Percentiles rank a stretch among this genome's conserved stretches.
Conservation (phyloP, 2,888 invertebrate genomes). For the Anoncus sp. region DNA sequence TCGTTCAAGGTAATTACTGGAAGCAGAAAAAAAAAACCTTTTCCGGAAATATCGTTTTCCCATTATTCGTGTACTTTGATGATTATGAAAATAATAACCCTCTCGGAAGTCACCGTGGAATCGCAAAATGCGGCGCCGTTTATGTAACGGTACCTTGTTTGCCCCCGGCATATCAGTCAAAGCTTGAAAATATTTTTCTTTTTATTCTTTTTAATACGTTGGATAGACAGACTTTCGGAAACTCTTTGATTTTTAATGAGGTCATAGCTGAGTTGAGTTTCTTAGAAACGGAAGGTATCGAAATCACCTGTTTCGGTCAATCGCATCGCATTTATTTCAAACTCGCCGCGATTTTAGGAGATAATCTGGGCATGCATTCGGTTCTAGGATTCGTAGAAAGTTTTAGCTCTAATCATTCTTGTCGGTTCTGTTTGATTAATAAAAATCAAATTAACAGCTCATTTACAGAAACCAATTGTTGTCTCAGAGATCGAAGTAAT, state of each 20-base stretch:
- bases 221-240: not conserved
- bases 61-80: slow-evolving; percentile 63
- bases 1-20: slow-evolving; percentile 57
- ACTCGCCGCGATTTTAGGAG: no score
- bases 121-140: slow-evolving; percentile 49
- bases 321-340: no score
- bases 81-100: slow-evolving; percentile 66
- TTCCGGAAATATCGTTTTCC: slow-evolving; percentile 47
- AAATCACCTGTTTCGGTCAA: no score
- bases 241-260: not conserved
- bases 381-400: slow-evolving; percentile 62
- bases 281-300: not conserved
- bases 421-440: slow-evolving; percentile 63
- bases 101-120: slow-evolving; percentile 60
- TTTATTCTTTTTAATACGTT: slow-evolving; percentile 23
- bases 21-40: slow-evolving; percentile 40
- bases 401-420: slow-evolving; percentile 62
- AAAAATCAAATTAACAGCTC: slow-evolving; percentile 32
- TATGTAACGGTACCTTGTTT: slow-evolving; percentile 16
- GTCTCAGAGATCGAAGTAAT: slow-evolving; percentile 32
- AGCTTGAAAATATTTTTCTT: slow-evolving; percentile 23
- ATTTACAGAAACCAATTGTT: slow-evolving; percentile 36
- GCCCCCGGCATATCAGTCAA: slow-evolving; percentile 6
- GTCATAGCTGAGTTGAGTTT: not conserved
- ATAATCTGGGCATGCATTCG: slow-evolving; percentile 65